Conservation (phyloP, 1,140 invertebrate genomes). For the Metaphire vulgaris region DNA sequence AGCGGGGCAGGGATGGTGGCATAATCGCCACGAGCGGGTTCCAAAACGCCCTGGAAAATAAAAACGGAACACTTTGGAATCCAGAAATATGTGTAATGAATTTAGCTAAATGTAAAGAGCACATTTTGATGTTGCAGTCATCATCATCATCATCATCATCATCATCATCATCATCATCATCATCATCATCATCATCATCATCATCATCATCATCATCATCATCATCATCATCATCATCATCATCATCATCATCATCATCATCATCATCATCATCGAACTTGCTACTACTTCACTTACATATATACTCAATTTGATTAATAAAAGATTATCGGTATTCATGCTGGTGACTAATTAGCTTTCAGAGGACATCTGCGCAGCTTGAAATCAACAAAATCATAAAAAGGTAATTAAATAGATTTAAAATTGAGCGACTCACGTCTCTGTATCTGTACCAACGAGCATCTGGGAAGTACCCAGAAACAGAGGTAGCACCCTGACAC, state of each 20-base stretch:
- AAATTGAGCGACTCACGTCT: constrained; percentile 24
- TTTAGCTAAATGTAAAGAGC: constrained; percentile 30
- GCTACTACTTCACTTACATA: neutral
- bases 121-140: neutral
- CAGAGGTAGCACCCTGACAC: constrained; percentile 5
- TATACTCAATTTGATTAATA: neutral
- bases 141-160: constrained; percentile 3
- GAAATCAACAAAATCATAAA: too few relatives aligned
- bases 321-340: too few relatives aligned
- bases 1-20: constrained; percentile 23
- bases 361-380: too few relatives aligned
- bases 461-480: constrained; percentile 21
- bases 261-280: neutral
- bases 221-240: constrained; percentile 1
- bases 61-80: constrained; percentile 6
- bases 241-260: neutral
- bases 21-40: neutral
- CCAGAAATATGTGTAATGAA: neutral
- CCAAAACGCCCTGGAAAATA: neutral
- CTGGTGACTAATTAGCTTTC: too few relatives aligned
- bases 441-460: constrained; percentile 27
- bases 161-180: constrained; percentile 3
- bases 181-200: constrained; percentile 2
- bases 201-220: neutral
- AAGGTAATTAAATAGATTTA: too few relatives aligned